Percentiles rank a stretch among this genome's conserved stretches.
Evolutionary conservation across 2,888 invertebrate species (phyloP).

Genomic region (Hyppa rectilinea): DNA sequence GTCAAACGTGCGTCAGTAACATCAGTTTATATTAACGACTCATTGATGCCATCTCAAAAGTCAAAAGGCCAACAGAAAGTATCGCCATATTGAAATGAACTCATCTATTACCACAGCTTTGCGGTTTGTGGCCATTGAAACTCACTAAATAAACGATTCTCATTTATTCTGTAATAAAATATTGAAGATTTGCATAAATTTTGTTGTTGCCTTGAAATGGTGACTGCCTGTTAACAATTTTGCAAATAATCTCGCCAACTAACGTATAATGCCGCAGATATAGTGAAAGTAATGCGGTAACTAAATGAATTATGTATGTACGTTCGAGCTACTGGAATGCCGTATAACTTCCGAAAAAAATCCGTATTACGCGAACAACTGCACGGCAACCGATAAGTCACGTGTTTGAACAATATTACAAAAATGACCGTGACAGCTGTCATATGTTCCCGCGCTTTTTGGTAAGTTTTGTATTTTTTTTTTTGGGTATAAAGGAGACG

Average conservation of each 20-base stretch:
- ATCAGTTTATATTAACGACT: conserved; percentile 33
- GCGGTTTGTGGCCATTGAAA: conserved; percentile 53
- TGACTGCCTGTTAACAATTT: conserved; percentile 37
- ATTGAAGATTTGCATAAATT: conserved; percentile 48
- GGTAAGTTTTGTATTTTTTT: not conserved
- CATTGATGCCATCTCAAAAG: conserved; percentile 37
- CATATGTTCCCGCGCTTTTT: conserved; percentile 40
- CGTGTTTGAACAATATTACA: conserved; percentile 46
- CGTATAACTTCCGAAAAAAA: conserved; percentile 75
- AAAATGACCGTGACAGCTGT: conserved; percentile 65
- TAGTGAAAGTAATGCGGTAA: conserved; percentile 80
- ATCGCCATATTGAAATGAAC: conserved; percentile 51
- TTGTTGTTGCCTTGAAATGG: conserved; percentile 53
- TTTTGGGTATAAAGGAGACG: not conserved
- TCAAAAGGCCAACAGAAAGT: conserved; percentile 61
- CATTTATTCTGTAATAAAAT: conserved; percentile 51
- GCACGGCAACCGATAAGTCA: conserved; percentile 56
- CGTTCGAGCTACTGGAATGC: conserved; percentile 66
- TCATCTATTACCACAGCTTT: conserved; percentile 46
- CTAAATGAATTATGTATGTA: conserved; percentile 76
- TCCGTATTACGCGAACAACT: conserved; percentile 65
- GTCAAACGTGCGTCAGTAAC: conserved; percentile 39
- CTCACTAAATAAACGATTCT: conserved; percentile 46
- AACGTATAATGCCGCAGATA: conserved; percentile 63
- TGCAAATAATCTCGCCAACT: conserved; percentile 61